Conservation (phyloP, 1,140 invertebrate species). For the Drosophila neocordata region DNA sequence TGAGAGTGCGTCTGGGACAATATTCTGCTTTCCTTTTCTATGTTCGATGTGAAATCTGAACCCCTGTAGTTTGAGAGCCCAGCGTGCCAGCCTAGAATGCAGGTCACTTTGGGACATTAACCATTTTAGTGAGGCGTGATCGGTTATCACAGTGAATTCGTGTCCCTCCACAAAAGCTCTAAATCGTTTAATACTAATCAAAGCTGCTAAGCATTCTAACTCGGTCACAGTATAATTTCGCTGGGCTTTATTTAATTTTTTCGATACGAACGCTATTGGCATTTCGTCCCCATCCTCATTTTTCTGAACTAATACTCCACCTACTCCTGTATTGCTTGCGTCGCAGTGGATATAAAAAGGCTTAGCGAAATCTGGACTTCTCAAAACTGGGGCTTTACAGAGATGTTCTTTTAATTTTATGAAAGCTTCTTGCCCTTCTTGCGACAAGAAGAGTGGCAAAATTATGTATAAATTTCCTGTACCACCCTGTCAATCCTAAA, state of each 20-base stretch:
- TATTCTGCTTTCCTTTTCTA: neutral
- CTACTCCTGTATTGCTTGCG: no score
- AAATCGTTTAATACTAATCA: neutral
- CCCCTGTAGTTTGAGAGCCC: neutral
- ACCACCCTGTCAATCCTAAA: constrained; percentile 3
- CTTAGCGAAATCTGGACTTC: no score
- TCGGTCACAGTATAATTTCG: neutral
- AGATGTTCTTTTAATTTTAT: no score
- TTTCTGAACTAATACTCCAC: no score
- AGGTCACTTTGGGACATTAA: neutral
- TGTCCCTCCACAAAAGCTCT: neutral
- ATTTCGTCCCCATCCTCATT: no score
- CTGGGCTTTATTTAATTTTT: neutral
- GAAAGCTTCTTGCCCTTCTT: no score
- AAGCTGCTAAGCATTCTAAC: neutral
- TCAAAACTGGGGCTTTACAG: no score
- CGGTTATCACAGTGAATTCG: neutral
- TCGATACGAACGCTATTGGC: neutral
- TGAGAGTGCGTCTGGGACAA: neutral
- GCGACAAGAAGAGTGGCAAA: neutral
- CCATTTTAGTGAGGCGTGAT: neutral
- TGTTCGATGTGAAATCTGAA: neutral
- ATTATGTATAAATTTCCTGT: neutral
- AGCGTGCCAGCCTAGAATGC: neutral
- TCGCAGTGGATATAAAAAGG: no score